Conservation (phyloP, 2,888 invertebrate genomes). For the Acleris literana region DNA sequence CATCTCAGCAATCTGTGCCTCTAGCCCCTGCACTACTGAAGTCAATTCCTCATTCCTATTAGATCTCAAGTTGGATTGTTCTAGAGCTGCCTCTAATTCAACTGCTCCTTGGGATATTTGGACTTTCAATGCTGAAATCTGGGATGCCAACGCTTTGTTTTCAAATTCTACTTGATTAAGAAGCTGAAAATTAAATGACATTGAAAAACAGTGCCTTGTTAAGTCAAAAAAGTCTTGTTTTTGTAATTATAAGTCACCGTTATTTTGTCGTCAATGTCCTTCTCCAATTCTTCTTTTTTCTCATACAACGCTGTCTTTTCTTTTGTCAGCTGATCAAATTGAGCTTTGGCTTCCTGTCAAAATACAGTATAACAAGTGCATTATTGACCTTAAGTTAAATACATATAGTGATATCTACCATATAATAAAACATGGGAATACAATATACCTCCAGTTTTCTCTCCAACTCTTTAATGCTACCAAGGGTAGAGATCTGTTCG, state of each 20-base stretch:
- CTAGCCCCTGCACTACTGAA: constrained; percentile 25
- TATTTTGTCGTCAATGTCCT: constrained; percentile 38
- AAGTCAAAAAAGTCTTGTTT: too few relatives aligned
- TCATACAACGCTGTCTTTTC: constrained; percentile 37
- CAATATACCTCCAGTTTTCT: constrained; percentile 41
- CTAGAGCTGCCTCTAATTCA: constrained; percentile 37
- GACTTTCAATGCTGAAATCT: constrained; percentile 38
- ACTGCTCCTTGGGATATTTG: constrained; percentile 39
- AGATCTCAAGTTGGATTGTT: constrained; percentile 36
- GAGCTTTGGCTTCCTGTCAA: constrained; percentile 40
- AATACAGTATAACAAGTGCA: neutral
- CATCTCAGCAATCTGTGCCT: constrained; percentile 38
- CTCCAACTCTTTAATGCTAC: constrained; percentile 38
- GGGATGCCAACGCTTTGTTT: constrained; percentile 39
- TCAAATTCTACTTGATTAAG: constrained; percentile 39
- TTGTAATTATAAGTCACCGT: constrained; percentile 40
- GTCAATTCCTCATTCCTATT: constrained; percentile 41
- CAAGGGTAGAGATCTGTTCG: constrained; percentile 30
- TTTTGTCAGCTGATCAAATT: constrained; percentile 38
- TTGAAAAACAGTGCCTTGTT: neutral
- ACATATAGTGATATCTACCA: too few relatives aligned
- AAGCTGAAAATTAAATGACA: constrained; percentile 40
- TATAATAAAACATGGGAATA: too few relatives aligned
- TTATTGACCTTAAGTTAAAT: too few relatives aligned
- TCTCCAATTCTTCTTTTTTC: constrained; percentile 39